phyloP scores from a whole-genome alignment of 2,797 vertebrate genomes.

The Cossypha polioptera region DNA sequence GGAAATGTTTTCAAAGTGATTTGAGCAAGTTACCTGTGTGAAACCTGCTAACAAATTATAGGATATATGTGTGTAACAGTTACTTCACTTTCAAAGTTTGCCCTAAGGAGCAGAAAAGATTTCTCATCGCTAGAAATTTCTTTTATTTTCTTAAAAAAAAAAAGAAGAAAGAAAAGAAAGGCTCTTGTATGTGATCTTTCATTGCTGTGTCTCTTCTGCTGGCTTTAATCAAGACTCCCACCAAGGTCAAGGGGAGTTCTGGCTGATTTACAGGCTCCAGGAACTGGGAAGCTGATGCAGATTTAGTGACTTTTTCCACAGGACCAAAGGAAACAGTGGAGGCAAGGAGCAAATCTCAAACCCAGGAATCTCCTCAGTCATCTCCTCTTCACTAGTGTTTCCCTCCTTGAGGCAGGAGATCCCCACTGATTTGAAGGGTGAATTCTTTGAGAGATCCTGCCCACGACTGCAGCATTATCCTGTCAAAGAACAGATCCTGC shows the following conservation, averaged over 20 bases:
- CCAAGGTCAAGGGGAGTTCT: conserved; percentile 30
- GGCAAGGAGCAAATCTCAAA: neutral
- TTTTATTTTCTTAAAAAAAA: neutral
- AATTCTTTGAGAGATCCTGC: neutral
- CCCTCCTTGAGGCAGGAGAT: neutral
- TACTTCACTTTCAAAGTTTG: conserved; percentile 70
- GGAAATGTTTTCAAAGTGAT: conserved; percentile 70
- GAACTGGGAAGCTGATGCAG: neutral
- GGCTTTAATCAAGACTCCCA: conserved; percentile 27
- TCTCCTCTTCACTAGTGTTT: neutral
- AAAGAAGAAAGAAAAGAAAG: neutral
- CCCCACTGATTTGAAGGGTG: neutral
- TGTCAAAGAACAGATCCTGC: neutral
- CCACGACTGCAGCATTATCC: neutral
- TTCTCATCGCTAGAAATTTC: conserved; percentile 51
- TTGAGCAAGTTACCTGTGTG: conserved; percentile 56
- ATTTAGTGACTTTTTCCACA: neutral
- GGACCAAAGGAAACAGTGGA: neutral
- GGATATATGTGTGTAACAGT: conserved; percentile 20
- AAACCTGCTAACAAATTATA: conserved; percentile 71
- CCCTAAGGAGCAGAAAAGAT: conserved; percentile 64
- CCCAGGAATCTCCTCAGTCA: neutral
- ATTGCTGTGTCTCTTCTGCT: neutral
- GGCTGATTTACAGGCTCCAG: neutral
- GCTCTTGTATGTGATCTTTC: neutral